Base-by-base conservation (phyloP, 2,888 invertebrate genomes). In the Chironomus tentans region DNA sequence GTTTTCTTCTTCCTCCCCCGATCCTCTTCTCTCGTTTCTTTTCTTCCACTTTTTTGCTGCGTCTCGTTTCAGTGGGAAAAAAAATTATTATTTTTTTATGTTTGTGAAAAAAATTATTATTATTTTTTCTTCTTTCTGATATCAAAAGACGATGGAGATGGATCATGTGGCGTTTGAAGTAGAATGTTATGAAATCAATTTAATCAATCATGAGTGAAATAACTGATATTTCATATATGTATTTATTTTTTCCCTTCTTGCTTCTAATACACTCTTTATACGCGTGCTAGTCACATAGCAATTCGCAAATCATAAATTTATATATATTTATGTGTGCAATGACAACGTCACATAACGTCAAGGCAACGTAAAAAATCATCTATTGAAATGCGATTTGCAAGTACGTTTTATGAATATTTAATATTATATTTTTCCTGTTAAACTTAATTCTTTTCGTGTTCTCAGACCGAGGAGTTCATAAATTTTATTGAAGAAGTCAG, bases 181-280 rank as follows among this genome's bases (percentile, higher is more conserved):
- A 18, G n/a, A 56, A 56, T 56, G 56, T 56, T 56, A 47, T 38
- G 48, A 70, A 48, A 70, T 70, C 70, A 70, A 70, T 70, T 70
- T 70, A 70, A 70, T 70, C 70, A 70, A 70, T 70, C 70, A 70
- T 38, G 38, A 38, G 38, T 38, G 38, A 38, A 38, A 38, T 38
- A 38, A 38, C 56, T 18, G 56, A n/a, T n/a, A 10, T 38, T 10
- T 38, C 10, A 38, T 38, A 56, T 56, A 56, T 56, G 18, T n/a
- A n/a, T n/a, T n/a, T n/a, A n/a, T n/a, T 56, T 18, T 15, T 18
- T 56, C 18, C 15, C 13, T 15, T 56, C 56, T 10, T 56, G 15
- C 56, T 18, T 56, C 15, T 56, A 7, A 7, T 18, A 56, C 15
- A 56, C 56, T 56, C 15, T 56, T 56, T 4, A 18, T 18, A 56